Conservation (phyloP, 2,113 vertebrate species). For the Mus spicilegus region DNA sequence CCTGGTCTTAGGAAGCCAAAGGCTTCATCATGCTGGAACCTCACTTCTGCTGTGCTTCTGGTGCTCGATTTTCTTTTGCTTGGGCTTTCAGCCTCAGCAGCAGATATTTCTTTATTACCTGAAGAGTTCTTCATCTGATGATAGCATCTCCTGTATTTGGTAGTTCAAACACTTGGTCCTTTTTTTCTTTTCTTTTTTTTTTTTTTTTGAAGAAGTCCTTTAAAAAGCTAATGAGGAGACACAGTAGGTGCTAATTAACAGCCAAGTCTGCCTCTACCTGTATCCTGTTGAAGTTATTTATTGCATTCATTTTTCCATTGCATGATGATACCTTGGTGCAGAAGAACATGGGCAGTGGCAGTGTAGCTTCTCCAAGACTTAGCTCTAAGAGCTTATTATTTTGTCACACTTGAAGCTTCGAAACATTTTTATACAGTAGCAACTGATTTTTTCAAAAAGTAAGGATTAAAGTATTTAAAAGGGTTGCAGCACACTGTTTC, state of each 20-base stretch:
- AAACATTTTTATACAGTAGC: not conserved
- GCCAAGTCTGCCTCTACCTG: not conserved
- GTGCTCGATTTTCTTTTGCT: not conserved
- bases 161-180: not conserved
- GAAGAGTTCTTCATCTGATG: not conserved
- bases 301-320: not conserved
- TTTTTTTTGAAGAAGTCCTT: not conserved
- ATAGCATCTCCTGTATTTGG: not conserved
- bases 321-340: not conserved
- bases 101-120: not conserved
- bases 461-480: not conserved
- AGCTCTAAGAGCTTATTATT: not conserved
- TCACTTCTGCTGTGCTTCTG: not conserved
- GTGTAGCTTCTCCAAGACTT: not conserved
- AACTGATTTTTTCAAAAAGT: slow-evolving; percentile 40
- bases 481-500: not conserved
- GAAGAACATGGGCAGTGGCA: not conserved
- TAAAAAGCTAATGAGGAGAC: not conserved
- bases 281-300: not conserved
- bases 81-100: not conserved
- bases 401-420: slow-evolving; percentile 18
- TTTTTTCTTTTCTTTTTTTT: not conserved
- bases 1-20: not conserved
- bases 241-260: not conserved
- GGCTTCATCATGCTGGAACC: not conserved